Conservation (phyloP, 2,113 vertebrate genomes). For the Thalassoma bifasciatum region DNA sequence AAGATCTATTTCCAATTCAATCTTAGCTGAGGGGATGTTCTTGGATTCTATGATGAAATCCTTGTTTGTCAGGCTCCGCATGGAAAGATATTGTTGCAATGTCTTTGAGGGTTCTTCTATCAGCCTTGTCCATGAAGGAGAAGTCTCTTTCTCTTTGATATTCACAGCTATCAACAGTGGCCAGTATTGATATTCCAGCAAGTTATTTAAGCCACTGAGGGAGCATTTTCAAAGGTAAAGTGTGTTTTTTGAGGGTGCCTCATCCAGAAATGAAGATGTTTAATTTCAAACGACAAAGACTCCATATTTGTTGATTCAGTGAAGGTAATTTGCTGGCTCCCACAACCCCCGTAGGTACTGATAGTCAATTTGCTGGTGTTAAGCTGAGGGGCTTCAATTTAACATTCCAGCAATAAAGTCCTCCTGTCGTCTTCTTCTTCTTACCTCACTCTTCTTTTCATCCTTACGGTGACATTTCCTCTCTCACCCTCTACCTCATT, state of each 20-base stretch:
- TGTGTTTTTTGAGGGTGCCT: constrained; percentile 40
- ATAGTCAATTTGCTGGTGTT: constrained; percentile 73
- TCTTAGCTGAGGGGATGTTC: constrained; percentile 1
- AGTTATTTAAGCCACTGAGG: constrained; percentile 27
- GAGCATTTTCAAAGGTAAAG: constrained; percentile 49
- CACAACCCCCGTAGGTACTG: constrained; percentile 52
- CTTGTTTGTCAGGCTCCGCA: neutral
- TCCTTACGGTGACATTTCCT: constrained; percentile 73
- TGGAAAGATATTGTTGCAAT: constrained; percentile 14
- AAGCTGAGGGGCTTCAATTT: constrained; percentile 72
- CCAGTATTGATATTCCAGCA: constrained; percentile 45
- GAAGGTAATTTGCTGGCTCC: constrained; percentile 60
- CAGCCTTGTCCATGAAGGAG: constrained; percentile 27
- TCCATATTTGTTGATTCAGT: constrained; percentile 65
- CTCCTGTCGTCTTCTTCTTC: constrained; percentile 50
- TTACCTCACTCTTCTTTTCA: constrained; percentile 68
- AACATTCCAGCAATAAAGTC: constrained; percentile 69
- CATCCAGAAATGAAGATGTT: constrained; percentile 53
- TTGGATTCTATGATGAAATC: constrained; percentile 24
- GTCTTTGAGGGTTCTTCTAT: constrained; percentile 30
- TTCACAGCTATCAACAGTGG: constrained; percentile 36
- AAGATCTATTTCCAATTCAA: constrained; percentile 48
- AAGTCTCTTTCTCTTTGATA: constrained; percentile 37
- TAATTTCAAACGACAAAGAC: constrained; percentile 68
- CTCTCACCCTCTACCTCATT: constrained; percentile 54